Conservation (phyloP, 2,113 vertebrate genomes). For the Rissa tridactyla region DNA sequence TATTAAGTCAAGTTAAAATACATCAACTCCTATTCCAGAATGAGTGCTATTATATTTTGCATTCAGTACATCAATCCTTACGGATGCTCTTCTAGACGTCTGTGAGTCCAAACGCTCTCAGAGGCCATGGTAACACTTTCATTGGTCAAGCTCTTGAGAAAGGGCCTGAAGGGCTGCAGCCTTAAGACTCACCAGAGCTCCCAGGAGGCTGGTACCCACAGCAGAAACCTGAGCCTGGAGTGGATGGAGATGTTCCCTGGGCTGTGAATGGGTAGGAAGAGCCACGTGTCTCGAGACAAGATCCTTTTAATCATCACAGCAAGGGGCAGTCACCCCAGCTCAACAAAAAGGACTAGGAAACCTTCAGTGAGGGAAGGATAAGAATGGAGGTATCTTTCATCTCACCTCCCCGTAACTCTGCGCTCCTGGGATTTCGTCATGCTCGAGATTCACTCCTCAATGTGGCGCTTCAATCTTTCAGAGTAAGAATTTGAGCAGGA, state of each 20-base stretch:
- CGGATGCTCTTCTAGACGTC: not conserved
- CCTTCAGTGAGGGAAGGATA: not conserved
- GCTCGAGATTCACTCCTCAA: not conserved
- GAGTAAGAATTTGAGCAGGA: not conserved
- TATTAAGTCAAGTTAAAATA: conserved; percentile 45
- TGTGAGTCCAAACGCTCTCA: not conserved
- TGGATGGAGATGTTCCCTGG: not conserved
- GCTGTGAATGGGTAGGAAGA: not conserved
- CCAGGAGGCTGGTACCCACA: not conserved
- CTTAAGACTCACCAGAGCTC: not conserved
- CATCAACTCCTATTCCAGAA: not conserved
- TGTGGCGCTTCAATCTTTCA: not conserved
- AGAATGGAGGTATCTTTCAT: not conserved
- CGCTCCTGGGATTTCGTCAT: not conserved
- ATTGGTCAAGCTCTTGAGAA: not conserved
- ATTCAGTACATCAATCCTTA: not conserved
- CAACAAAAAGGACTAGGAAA: not conserved
- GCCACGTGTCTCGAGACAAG: not conserved
- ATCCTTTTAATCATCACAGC: not conserved
- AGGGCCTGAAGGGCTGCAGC: not conserved
- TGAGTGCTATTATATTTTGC: not conserved
- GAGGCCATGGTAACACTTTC: not conserved
- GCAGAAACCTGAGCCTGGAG: not conserved
- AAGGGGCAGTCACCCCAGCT: not conserved
- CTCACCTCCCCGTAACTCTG: not conserved